Evolutionary conservation across 2,888 invertebrate genomes (phyloP).

Genomic region (Electrophaes corylata): DNA sequence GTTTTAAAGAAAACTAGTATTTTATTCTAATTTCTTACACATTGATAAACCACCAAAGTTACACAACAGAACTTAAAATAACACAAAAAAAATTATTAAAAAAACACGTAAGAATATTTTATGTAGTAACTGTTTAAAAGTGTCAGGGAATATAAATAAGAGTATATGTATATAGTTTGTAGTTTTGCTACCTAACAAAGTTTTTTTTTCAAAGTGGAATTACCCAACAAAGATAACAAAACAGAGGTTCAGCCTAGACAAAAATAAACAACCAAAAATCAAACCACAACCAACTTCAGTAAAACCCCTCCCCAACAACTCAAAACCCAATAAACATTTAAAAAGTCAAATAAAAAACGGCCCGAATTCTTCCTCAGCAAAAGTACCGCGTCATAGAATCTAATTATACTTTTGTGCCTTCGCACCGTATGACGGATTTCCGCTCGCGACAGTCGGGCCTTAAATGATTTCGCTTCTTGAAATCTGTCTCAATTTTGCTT

Average conservation of each 20-base stretch:
- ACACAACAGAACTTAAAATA: no score
- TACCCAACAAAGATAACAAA: neutral
- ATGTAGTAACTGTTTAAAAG: no score
- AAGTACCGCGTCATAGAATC: conserved; percentile 49
- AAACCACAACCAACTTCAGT: conserved; percentile 21
- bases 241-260: conserved; percentile 5
- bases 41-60: no score
- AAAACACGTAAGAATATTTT: no score
- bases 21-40: no score
- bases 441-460: conserved; percentile 48
- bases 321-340: conserved; percentile 37
- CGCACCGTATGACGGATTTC: conserved; percentile 63
- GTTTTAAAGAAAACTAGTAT: no score
- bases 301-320: conserved; percentile 28
- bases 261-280: conserved; percentile 15
- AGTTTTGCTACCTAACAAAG: no score
- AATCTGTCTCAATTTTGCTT: conserved; percentile 67
- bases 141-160: no score
- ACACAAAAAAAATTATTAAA: no score
- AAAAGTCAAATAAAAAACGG: conserved; percentile 35
- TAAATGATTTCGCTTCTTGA: conserved; percentile 66
- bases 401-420: conserved; percentile 52
- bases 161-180: no score
- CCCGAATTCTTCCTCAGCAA: conserved; percentile 37
- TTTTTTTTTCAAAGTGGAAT: no score